Evolutionary conservation across 2,888 invertebrate species (phyloP), one percentile per base, ranked within the genome.

Genomic region (Leptinotarsa juncta): DNA sequence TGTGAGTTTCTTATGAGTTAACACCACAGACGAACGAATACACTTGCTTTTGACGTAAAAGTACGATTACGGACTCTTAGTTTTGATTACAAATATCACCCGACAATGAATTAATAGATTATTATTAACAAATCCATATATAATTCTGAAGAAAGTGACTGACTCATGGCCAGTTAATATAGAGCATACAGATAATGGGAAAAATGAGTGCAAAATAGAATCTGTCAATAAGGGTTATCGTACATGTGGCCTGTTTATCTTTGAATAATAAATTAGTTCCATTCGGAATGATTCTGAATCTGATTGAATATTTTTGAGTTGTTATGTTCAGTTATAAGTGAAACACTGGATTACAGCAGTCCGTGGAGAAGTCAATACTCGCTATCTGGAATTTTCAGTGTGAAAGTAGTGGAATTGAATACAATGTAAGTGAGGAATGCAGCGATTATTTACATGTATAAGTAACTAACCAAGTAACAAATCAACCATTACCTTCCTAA

Each of bases 221-320:
- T 68, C 65, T 68, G 74, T 71, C 67, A 68, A 70, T 73, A 71
- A 71, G 68, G 68, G 71, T 74, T 74, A 74, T 74, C 74, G 55
- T 49, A 68, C n/a, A 60, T 71, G 67, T 67, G 67, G 55, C 67
- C 42, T 49, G 65, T 55, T 74, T 71, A 74, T 71, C 74, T 67
- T 55, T 32, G 65, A 71, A 55, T 65, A 55, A 62, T 62, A 18
- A 18, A 57, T 57, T 51, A 51, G n/a, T 15, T 57, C 1, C 14
- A 57, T 57, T 20, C 23, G 20, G 15, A 57, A 14, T 23, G 26
- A 57, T 26, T 57, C 20, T 57, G 23, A 23, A 26, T 57, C 14
- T 15, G 23, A 57, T 23, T 15, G 14, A 57, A 57, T 57, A 57
- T 57, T 57, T 26, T 23, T 23, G 20, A 14, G 57, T 57, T 62